Evolutionary conservation across 2,888 invertebrate genomes (phyloP), one percentile per base, ranked within the genome.

Genomic region (Sesamia inferens): DNA sequence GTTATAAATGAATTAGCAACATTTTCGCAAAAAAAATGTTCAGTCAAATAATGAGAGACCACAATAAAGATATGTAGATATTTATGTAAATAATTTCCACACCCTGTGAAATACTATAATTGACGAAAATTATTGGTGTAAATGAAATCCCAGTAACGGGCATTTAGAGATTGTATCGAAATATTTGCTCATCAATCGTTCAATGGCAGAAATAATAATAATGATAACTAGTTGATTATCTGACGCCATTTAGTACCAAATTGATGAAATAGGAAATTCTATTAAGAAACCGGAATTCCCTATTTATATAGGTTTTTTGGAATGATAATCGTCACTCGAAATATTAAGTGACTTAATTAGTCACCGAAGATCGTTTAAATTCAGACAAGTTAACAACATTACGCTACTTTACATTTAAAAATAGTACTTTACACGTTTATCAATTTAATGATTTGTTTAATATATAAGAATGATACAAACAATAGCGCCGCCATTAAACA

Each of bases 21-120:
- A 65, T 68, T 14, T 72, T 67, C n/a, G 83, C 82, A 83, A 85
- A 68, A 31, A 82, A 70, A 72, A 65, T 73, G 58, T 81, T 81
- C 69, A 76, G 69, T 78, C 75, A 76, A 75, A 76, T 64, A 78
- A 71, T 77, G 47, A 68, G 79, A 85, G 84, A 84, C 86, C 84
- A 80, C 76, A 87, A 92, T 89, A 88, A 88, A 91, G 92, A 93
- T 94, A 94, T 94, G 92, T 93, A 86, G 83, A 90, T 89, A 91
- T 88, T 90, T 83, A 87, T 86, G 89, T 92, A 94, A 93, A 92
- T 91, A 88, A 88, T 90, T 89, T 90, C 87, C 90, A 92, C 93
- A 95, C 96, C 96, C 95, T 96, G 96, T 95, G 94, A 92, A 93
- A 91, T 89, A 89, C 90, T 89, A 87, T 95, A 96, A 96, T 96